Percentiles rank a stretch among this genome's conserved stretches.
Conservation (phyloP, 2,113 vertebrate genomes). For the Ptilonorhynchus violaceus region DNA sequence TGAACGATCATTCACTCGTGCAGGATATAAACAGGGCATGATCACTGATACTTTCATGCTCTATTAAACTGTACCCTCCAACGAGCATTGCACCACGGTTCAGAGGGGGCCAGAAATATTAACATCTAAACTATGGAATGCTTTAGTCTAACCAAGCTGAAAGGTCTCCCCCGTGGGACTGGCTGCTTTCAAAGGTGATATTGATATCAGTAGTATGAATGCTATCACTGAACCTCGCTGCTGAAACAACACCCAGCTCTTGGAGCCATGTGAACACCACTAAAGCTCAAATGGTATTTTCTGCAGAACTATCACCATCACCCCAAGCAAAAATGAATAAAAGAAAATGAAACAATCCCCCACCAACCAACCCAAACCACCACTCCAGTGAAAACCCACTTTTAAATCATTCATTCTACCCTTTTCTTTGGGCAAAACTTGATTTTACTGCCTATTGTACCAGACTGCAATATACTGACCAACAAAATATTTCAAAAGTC, state of each 20-base stretch:
- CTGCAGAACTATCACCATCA: neutral
- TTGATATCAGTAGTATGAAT: neutral
- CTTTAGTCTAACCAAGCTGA: neutral
- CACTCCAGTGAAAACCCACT: neutral
- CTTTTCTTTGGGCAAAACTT: neutral
- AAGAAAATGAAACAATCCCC: neutral
- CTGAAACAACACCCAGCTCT: neutral
- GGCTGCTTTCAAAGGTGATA: neutral
- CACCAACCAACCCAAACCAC: neutral
- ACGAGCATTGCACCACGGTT: neutral
- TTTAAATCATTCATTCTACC: neutral
- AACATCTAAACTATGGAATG: neutral
- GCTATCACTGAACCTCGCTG: neutral
- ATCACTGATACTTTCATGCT: neutral
- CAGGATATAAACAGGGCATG: neutral
- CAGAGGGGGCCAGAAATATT: neutral
- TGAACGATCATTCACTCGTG: neutral
- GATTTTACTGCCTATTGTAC: neutral
- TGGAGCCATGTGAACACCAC: neutral
- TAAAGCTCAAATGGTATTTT: neutral
- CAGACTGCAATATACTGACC: neutral
- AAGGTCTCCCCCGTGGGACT: neutral
- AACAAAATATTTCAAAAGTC: neutral
- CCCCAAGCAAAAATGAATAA: accelerated
- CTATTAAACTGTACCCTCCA: neutral